Evolutionary conservation across 2,113 vertebrate species (phyloP).

Genomic region (Silurus meridionalis): DNA sequence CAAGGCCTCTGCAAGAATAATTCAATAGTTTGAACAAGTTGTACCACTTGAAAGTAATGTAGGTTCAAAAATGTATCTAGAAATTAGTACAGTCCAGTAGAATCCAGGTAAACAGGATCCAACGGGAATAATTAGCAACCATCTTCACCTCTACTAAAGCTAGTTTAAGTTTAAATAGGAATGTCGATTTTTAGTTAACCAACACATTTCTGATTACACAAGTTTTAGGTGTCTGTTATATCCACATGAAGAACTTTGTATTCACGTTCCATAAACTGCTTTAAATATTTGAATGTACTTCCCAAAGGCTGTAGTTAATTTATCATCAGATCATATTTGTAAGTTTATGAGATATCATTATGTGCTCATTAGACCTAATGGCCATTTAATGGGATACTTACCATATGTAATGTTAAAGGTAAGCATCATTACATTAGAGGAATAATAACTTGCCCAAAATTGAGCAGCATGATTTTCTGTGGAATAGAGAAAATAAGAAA

Average conservation of each 20-base stretch:
- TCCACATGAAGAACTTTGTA: background rate
- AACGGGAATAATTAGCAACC: background rate
- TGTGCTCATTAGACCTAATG: conserved; percentile 43
- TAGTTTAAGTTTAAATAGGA: background rate
- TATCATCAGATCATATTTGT: conserved; percentile 19
- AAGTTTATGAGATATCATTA: conserved; percentile 41
- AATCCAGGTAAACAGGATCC: background rate
- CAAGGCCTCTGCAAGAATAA: background rate
- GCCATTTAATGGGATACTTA: conserved; percentile 46
- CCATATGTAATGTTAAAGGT: conserved; percentile 43
- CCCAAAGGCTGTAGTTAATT: conserved; percentile 37
- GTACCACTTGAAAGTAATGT: background rate
- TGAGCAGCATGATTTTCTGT: conserved; percentile 36
- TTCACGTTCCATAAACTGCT: conserved; percentile 3
- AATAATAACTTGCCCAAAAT: conserved; percentile 41
- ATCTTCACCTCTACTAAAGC: background rate
- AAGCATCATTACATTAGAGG: conserved; percentile 43
- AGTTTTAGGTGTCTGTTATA: conserved; percentile 10
- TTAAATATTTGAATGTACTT: conserved; percentile 25
- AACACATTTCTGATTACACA: background rate
- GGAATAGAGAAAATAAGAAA: conserved; percentile 42
- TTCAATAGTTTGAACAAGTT: background rate
- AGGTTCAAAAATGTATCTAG: background rate
- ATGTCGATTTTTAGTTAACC: background rate
- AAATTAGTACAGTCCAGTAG: background rate